Conservation (phyloP, 2,113 vertebrate species). For the Anseranas semipalmata region DNA sequence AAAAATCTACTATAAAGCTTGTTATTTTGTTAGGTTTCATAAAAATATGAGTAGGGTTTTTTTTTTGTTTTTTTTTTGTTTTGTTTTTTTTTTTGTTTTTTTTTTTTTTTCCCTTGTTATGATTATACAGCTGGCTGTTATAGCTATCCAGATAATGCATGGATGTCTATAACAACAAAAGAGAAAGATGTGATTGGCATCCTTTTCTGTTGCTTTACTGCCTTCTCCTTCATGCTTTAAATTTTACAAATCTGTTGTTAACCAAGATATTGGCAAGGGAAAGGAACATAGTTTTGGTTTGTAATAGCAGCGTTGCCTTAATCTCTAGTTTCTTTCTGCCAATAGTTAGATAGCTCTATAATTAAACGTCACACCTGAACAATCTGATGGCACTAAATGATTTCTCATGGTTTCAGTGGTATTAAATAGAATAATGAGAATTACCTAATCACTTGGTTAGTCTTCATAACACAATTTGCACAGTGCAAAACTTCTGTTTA, state of each 20-base stretch:
- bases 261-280: slow-evolving; percentile 4
- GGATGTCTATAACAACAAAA: not conserved
- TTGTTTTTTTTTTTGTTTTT: not conserved
- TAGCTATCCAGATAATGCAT: not conserved
- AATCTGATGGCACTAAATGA: slow-evolving; percentile 9
- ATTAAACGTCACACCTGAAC: slow-evolving; percentile 27
- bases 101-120: not conserved
- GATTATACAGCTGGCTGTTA: not conserved
- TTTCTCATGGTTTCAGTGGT: slow-evolving; percentile 27
- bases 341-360: slow-evolving; percentile 13
- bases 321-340: slow-evolving; percentile 31
- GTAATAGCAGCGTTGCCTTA: slow-evolving; percentile 3
- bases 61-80: not conserved
- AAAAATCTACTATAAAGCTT: not conserved
- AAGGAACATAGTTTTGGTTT: slow-evolving; percentile 22
- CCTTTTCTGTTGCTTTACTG: slow-evolving; percentile 41
- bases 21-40: not conserved
- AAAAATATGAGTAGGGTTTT: not conserved
- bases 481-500: not conserved
- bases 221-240: not conserved
- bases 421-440: slow-evolving; percentile 38
- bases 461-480: not conserved
- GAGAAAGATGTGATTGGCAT: slow-evolving; percentile 13
- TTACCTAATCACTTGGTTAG: slow-evolving; percentile 18
- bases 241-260: slow-evolving; percentile 23